Conservation (phyloP, 1,140 invertebrate genomes). For the Hyles vespertilio region DNA sequence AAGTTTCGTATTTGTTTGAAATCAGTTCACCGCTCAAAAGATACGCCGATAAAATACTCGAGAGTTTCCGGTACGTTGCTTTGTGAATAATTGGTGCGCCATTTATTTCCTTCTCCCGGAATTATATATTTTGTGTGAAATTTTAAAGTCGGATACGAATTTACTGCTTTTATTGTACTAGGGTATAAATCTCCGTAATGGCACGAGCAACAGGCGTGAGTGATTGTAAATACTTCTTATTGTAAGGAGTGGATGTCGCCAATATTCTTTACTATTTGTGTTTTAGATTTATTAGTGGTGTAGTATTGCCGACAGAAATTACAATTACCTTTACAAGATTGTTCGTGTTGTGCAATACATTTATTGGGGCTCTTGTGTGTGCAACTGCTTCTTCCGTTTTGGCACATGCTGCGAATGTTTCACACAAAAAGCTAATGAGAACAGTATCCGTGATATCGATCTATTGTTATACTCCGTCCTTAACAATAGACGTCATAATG, state of each 20-base stretch:
- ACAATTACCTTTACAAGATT: neutral
- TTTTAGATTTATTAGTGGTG: constrained; percentile 2
- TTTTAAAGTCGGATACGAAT: constrained; percentile 61
- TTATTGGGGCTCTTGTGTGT: too few relatives aligned
- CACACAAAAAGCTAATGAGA: constrained; percentile 3
- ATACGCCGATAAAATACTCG: constrained; percentile 57
- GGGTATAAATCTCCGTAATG: constrained; percentile 65
- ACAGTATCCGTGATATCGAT: neutral
- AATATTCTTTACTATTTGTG: constrained; percentile 15
- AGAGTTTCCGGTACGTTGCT: constrained; percentile 64
- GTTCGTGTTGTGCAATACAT: neutral
- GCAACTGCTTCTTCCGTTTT: neutral
- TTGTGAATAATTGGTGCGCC: constrained; percentile 56
- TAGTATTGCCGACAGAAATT: constrained; percentile 6
- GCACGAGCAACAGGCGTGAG: constrained; percentile 55
- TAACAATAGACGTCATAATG: constrained; percentile 1
- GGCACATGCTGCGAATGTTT: too few relatives aligned
- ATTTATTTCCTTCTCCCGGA: constrained; percentile 63
- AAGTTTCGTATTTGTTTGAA: constrained; percentile 65
- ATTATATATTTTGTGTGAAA: constrained; percentile 49
- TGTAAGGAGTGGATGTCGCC: constrained; percentile 40
- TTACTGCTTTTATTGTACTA: constrained; percentile 55
- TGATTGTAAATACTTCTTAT: constrained; percentile 40
- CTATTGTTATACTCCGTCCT: neutral
- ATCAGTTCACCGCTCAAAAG: constrained; percentile 50